A percentile compares a stretch with the other conserved stretches of the same genome.
Evolutionary conservation across 2,888 invertebrate genomes (phyloP).

Genomic region (Lathronympha strigana): DNA sequence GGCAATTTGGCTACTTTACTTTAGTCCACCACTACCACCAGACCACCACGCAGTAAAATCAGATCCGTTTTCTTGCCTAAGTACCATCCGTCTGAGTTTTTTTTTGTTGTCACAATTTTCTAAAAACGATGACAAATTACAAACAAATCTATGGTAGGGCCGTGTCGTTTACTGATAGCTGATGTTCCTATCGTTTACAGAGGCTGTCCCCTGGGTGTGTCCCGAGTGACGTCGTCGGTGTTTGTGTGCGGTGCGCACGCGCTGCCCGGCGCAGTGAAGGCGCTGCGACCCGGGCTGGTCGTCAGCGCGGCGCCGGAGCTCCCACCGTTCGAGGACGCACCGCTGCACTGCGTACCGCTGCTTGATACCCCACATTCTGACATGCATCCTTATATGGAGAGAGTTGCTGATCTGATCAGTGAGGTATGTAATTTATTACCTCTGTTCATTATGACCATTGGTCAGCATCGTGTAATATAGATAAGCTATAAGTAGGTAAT

Average conservation of each 20-base stretch:
- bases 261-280: conserved; percentile 87
- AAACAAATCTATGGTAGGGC: too few species aligned
- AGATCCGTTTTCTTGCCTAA: too few species aligned
- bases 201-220: conserved; percentile 85
- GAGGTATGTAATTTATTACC: conserved; percentile 79
- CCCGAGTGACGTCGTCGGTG: conserved; percentile 89
- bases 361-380: conserved; percentile 90
- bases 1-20: too few species aligned
- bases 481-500: too few species aligned
- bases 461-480: too few species aligned
- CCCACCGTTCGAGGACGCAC: conserved; percentile 86
- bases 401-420: conserved; percentile 90
- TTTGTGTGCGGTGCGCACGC: conserved; percentile 93
- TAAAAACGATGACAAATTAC: too few species aligned
- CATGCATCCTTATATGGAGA: conserved; percentile 90
- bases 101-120: too few species aligned
- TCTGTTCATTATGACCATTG: too few species aligned
- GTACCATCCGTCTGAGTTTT: too few species aligned
- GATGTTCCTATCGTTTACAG: conserved; percentile 60
- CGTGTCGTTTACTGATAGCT: too few species aligned
- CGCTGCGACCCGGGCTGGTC: conserved; percentile 89
- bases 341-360: conserved; percentile 88
- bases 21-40: too few species aligned
- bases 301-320: conserved; percentile 94
- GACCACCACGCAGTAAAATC: too few species aligned